Evolutionary conservation across 2,888 invertebrate species (phyloP).

Genomic region (Lissocephala sabroskyi): DNA sequence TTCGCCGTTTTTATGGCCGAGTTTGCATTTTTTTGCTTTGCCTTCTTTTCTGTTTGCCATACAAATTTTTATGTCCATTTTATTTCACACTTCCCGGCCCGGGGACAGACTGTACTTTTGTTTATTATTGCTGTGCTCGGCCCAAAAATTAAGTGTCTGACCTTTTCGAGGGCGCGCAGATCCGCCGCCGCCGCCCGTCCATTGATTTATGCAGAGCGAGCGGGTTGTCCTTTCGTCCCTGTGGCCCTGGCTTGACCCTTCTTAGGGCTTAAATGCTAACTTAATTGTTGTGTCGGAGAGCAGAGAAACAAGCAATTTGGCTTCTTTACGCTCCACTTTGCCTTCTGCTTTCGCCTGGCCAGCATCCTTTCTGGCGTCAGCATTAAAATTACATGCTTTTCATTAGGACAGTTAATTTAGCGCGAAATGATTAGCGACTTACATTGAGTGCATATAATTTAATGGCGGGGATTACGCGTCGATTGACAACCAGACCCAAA

Average conservation of each 20-base stretch:
- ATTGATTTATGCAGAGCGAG: slow-evolving; percentile 56
- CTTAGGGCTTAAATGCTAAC: slow-evolving; percentile 47
- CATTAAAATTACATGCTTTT: slow-evolving; percentile 34
- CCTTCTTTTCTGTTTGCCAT: slow-evolving; percentile 23
- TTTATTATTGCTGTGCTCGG: slow-evolving; percentile 12
- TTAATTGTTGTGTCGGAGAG: slow-evolving; percentile 54
- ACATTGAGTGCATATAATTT: no score
- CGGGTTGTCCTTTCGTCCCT: slow-evolving; percentile 19
- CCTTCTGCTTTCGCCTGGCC: slow-evolving; percentile 2
- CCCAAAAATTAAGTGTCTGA: slow-evolving; percentile 54
- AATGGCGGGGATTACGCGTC: no score
- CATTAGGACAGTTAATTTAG: slow-evolving; percentile 59
- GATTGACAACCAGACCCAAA: no score
- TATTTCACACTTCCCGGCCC: slow-evolving; percentile 48
- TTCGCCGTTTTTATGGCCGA: slow-evolving; percentile 57
- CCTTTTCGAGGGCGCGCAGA: slow-evolving; percentile 34
- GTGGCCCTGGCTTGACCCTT: slow-evolving; percentile 5
- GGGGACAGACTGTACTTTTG: neutral
- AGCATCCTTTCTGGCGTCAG: slow-evolving; percentile 30
- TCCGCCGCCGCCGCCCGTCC: slow-evolving; percentile 66
- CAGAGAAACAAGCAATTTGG: slow-evolving; percentile 47
- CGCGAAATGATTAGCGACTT: slow-evolving; percentile 44
- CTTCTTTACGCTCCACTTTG: slow-evolving; percentile 33
- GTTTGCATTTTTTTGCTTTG: slow-evolving; percentile 39
- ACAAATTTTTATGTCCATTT: slow-evolving; percentile 60